These are phyloP conservation scores for Erpobdella octoculata DNA, from an alignment of 2,888 invertebrate species.

Conservation along the genomic window DNA sequence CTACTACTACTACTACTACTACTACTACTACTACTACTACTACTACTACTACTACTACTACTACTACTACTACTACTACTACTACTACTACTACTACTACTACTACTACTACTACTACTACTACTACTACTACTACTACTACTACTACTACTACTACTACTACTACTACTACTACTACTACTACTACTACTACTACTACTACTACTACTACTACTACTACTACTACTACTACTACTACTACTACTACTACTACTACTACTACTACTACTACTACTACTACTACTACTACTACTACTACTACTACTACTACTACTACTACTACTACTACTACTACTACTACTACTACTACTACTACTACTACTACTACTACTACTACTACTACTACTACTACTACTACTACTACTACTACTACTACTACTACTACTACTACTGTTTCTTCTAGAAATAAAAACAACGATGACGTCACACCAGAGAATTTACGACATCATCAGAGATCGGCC, in stretches of 20 bases:
- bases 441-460: conserved; percentile 1
- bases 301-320: conserved; percentile 15
- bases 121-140: conserved; percentile 32
- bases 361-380: conserved; percentile 22
- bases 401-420: conserved; percentile 29
- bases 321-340: conserved; percentile 17
- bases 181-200: conserved; percentile 21
- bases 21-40: conserved; percentile 36
- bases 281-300: conserved; percentile 26
- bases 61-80: conserved; percentile 32
- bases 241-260: conserved; percentile 30
- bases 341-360: conserved; percentile 23
- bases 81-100: conserved; percentile 34
- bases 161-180: conserved; percentile 29
- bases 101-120: conserved; percentile 32
- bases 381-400: conserved; percentile 29
- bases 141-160: conserved; percentile 33
- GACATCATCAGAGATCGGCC: no score
- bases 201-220: conserved; percentile 17
- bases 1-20: conserved; percentile 36
- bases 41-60: conserved; percentile 31
- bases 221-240: conserved; percentile 27
- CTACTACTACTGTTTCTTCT: conserved; percentile 26
- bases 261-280: conserved; percentile 21
- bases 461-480: no score